Evolutionary conservation across 2,888 invertebrate species (phyloP), one percentile per base, ranked within the genome.

Genomic region (Eurois occulta): DNA sequence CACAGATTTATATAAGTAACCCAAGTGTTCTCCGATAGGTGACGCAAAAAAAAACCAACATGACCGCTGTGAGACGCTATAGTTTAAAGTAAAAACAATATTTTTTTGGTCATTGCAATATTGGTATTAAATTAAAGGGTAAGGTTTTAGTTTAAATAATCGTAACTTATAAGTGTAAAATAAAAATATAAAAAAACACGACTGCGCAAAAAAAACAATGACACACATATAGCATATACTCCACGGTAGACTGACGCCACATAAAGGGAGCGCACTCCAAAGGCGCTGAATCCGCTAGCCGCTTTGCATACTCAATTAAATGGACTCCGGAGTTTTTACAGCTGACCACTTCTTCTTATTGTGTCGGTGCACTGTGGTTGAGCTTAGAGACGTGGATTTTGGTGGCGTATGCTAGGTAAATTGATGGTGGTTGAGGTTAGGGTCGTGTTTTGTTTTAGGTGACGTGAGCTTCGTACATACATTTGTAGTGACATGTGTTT

Each of bases 251-350:
- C 55, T 76, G 72, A 80, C 76, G 86, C 75, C 84, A 83, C 43
- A 83, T 71, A 80, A 71, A 86, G 58, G 74, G 68, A 62, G 60
- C 41, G 70, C 67, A 75, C 71, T 84, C 83, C 80, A 86, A 84
- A 86, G 75, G 84, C 75, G 73, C 64, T 65, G 84, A 75, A 78
- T 78, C 75, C 70, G 55, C 65, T 55, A 52, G 58, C 82, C 86
- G 87, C 81, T 89, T 89, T 90, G 89, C 88, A 90, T 89, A 88
- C 88, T 86, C 90, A 89, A 89, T 89, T 89, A 86, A 76, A 87
- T 84, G 86, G 84, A 83, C 87, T 81, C 70, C 46, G 60, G 72
- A 80, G 74, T 83, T 86, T 83, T 80, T 80, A 80, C 81, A 86
- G 80, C 80, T 81, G 83, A 75, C 86, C 84, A 84, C 60, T 72